Evolutionary conservation across 2,113 vertebrate species (phyloP).

Genomic region (Oryzias javanicus): DNA sequence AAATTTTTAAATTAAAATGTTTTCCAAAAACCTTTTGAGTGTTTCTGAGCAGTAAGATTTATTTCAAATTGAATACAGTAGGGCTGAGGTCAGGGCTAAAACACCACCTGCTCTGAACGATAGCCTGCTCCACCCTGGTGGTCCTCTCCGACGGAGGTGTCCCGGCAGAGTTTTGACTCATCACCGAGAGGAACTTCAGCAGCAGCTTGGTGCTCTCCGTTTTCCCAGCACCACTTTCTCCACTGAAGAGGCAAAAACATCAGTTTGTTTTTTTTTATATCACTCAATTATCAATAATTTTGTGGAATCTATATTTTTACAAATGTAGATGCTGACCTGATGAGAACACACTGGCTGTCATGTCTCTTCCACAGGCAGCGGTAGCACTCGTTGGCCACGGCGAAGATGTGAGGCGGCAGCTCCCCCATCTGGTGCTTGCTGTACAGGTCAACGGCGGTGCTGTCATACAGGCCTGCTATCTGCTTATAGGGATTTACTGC

Average conservation of each 20-base stretch:
- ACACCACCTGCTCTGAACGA: constrained; percentile 88
- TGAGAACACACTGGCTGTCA: constrained; percentile 94
- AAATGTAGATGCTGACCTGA: constrained; percentile 71
- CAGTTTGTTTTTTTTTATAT: too few species aligned
- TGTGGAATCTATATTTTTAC: too few species aligned
- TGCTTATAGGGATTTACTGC: constrained; percentile 90
- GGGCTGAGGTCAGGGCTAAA: not conserved
- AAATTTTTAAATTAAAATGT: too few species aligned
- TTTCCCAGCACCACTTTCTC: constrained; percentile 93
- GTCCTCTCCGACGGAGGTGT: constrained; percentile 76
- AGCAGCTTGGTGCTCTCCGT: constrained; percentile 92
- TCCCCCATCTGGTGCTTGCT: constrained; percentile 88
- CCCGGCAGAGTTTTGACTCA: constrained; percentile 84
- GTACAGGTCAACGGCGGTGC: constrained; percentile 81
- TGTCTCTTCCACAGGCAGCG: constrained; percentile 92
- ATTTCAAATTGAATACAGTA: too few species aligned
- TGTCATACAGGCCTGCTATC: constrained; percentile 82
- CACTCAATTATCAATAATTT: too few species aligned
- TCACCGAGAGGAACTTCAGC: constrained; percentile 88
- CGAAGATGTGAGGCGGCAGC: constrained; percentile 92
- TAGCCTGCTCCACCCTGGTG: constrained; percentile 86
- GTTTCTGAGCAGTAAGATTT: too few species aligned
- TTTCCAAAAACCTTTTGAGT: too few species aligned
- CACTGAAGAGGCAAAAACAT: constrained; percentile 64
- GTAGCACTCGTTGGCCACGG: constrained; percentile 92